These are phyloP conservation scores for Girardinichthys multiradiatus DNA, from an alignment of 2,113 vertebrate genomes.

Conservation along the genomic window DNA sequence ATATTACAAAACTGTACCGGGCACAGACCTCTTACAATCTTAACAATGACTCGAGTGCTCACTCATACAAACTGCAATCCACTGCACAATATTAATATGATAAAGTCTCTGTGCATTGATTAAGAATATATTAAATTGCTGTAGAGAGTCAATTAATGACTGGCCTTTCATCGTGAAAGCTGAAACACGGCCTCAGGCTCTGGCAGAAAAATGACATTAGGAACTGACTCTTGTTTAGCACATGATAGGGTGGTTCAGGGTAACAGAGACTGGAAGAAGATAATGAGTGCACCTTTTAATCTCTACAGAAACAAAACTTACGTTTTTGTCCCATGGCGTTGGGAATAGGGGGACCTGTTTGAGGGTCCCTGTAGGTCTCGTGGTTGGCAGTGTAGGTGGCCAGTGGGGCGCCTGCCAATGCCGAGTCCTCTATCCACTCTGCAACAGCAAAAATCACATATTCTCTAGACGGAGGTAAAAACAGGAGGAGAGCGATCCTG, in stretches of 20 bases:
- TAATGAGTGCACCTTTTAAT: slow-evolving; percentile 3
- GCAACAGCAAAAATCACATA: slow-evolving; percentile 71
- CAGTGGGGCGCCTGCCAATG: slow-evolving; percentile 85
- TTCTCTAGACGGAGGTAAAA: slow-evolving; percentile 55
- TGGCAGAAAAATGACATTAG: slow-evolving; percentile 14
- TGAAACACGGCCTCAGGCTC: slow-evolving; percentile 33
- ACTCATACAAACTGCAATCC: not conserved
- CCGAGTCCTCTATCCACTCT: slow-evolving; percentile 96
- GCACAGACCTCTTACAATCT: not conserved
- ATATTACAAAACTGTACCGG: not conserved
- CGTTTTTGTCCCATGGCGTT: slow-evolving; percentile 80
- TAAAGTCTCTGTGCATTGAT: not conserved
- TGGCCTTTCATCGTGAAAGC: slow-evolving; percentile 32
- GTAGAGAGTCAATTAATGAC: slow-evolving; percentile 24
- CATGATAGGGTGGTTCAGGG: slow-evolving; percentile 46
- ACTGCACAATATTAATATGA: not conserved
- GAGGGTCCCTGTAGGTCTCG: slow-evolving; percentile 90
- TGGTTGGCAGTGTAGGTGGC: slow-evolving; percentile 88
- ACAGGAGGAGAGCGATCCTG: slow-evolving; percentile 30
- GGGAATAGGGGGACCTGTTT: slow-evolving; percentile 70
- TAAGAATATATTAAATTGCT: slow-evolving; percentile 20
- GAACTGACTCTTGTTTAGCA: slow-evolving; percentile 36
- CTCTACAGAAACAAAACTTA: slow-evolving; percentile 56
- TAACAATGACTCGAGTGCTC: slow-evolving; percentile 12
- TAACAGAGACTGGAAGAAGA: slow-evolving; percentile 9